Base-by-base conservation (phyloP, 2,113 vertebrate species). In the Desmodus rotundus region DNA sequence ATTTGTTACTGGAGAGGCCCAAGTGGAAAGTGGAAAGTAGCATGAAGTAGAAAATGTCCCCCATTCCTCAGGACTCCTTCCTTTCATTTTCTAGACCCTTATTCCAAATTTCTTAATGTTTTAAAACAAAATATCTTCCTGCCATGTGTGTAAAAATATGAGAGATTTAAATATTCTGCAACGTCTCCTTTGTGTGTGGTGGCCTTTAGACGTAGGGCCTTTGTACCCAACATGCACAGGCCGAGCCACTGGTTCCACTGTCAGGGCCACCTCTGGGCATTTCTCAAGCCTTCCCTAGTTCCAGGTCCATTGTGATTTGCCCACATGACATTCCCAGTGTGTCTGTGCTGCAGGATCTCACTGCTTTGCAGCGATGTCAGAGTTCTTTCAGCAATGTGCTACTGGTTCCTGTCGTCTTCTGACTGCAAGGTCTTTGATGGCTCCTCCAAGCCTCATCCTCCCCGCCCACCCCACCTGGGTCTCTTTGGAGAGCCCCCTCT, bases 401-500 rank as follows among this genome's bases (percentile, higher is more conserved):
- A 28, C 36, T 28, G 5, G 14, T 22, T 52, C 33, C 43, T 26
- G 6, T 17, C 1, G 20, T 63, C 36, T 41, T 10, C 67, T 74
- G 17, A 45, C 9, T 45, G 41, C 43, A 38, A 41, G 58, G 58
- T 54, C 20, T 86, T 19, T 16, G 31, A 9, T 54, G 50, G 4
- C 19, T 92, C 11, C 7, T 88, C 7, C 2, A 61, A 17, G 3
- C 1, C 24, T n/a, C 16, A 9, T 5, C 4, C 6, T 16, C 2
- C 33, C n/a, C n/a, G n/a, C 2, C 1, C 6, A 12, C 2, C 33
- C 2, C 0, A n/a, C 22, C 7, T 3, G 6, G n/a, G 8, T 6
- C 3, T 50, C 17, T 31, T 56, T 36, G 13, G 10, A 14, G 2
- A 47, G 26, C 0, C 22, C 36, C 76, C 9, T 8, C 22, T 72